Evolutionary conservation across 2,888 invertebrate genomes (phyloP), one percentile per base, ranked within the genome.

Genomic region (Epinotia nisella): DNA sequence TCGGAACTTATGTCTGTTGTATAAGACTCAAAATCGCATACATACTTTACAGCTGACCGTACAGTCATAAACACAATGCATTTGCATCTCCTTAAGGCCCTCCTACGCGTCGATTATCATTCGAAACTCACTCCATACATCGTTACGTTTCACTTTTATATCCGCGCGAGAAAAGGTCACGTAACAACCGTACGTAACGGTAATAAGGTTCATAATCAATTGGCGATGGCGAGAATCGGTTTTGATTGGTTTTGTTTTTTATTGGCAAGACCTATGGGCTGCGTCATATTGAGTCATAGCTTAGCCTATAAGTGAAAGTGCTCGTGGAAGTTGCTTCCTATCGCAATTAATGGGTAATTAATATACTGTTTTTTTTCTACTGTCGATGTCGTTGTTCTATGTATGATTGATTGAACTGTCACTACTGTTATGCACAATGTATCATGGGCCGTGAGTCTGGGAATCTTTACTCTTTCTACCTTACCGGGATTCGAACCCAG

Each of bases 141-240:
- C 78, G 78, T 75, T 76, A 82, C 72, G 85, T 90, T 91, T 91
- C 90, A 90, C 91, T 92, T 90, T 91, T 84, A 83, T 77, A 72
- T 71, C 51, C 58, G 17, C 55, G 21, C 29, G 7, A 49, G 21
- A 24, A 41, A 56, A 62, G 35, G 72, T 49, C 60, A 66, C 49
- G 21, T 45, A 24, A 41, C 17, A 2, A 24, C 67, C 45, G 56
- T 72, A 72, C 55, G 61, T 67, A 56, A 72, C 61, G 56, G 61
- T 67, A 35, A 72, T 62, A 72, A 56, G 56, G 67, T 51, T 15
- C 39, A 62, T 15, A 72, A 62, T 72, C 7, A 35, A 67, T 19
- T 55, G 66, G 35, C 55, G 10, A n/a, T 35, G 19, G 61, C 24
- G 21, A 21, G 61, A 68, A 21, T 61, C 53, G 35, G 49, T 49